Evolutionary conservation across 2,888 invertebrate species (phyloP).

Genomic region (Matsumyia berberina): DNA sequence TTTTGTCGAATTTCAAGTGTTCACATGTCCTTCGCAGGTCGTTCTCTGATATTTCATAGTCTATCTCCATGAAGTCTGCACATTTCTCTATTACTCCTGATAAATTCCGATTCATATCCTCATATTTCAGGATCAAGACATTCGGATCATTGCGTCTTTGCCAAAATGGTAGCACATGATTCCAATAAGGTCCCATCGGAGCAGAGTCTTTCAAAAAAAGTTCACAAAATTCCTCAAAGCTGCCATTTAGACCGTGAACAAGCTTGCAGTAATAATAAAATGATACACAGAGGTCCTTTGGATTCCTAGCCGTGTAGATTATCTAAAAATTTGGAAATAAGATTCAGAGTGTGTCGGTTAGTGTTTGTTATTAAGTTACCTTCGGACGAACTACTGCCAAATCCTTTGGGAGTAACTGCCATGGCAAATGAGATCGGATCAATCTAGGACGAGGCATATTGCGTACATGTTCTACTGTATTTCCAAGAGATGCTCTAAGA

Average conservation of each 20-base stretch:
- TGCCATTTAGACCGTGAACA: conserved; percentile 87
- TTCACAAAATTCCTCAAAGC: conserved; percentile 91
- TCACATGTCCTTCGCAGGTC: conserved; percentile 89
- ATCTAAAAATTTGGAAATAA: conserved; percentile 85
- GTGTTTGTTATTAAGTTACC: conserved; percentile 83
- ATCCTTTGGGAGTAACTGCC: conserved; percentile 89
- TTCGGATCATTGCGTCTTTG: conserved; percentile 88
- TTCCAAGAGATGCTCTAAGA: conserved; percentile 85
- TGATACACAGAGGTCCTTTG: conserved; percentile 95
- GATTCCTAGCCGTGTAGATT: conserved; percentile 94
- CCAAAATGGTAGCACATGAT: conserved; percentile 89
- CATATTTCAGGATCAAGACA: conserved; percentile 91
- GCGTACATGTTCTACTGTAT: conserved; percentile 90
- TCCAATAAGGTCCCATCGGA: conserved; percentile 88
- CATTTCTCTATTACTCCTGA: conserved; percentile 88
- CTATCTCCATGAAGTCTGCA: conserved; percentile 86
- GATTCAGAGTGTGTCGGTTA: too few species aligned
- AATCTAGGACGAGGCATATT: conserved; percentile 89
- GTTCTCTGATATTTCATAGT: conserved; percentile 87
- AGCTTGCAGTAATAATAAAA: conserved; percentile 93
- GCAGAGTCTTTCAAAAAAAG: conserved; percentile 89
- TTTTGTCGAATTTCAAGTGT: conserved; percentile 91
- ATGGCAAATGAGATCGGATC: conserved; percentile 90
- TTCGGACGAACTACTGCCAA: conserved; percentile 89
- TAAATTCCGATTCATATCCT: conserved; percentile 92